Evolutionary conservation across 2,797 vertebrate genomes (phyloP).

Genomic region (Etheostoma perlongum): DNA sequence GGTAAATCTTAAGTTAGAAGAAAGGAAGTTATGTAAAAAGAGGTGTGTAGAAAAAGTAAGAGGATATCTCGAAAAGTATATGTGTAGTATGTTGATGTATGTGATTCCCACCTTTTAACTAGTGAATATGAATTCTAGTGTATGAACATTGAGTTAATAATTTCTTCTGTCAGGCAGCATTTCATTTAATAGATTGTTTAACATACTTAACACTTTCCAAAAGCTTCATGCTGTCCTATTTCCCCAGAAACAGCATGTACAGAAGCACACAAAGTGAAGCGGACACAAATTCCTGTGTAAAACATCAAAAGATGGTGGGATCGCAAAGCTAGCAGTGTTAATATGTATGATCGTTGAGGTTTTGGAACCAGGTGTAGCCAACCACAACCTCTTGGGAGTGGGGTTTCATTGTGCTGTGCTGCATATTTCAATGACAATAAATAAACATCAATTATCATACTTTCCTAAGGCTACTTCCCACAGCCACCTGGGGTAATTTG

Average conservation of each 20-base stretch:
- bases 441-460: constrained; percentile 82
- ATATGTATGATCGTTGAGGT: constrained; percentile 65
- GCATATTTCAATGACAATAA: constrained; percentile 78
- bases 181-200: constrained; percentile 9
- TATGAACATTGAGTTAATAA: neutral
- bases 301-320: constrained; percentile 27
- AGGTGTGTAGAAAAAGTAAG: too few species aligned
- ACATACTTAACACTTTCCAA: constrained; percentile 7
- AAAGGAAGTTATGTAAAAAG: neutral
- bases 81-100: neutral
- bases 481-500: constrained; percentile 38
- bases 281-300: constrained; percentile 20
- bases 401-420: constrained; percentile 55
- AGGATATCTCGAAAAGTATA: neutral
- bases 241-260: neutral
- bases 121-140: neutral
- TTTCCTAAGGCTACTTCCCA: constrained; percentile 70
- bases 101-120: neutral
- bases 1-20: neutral
- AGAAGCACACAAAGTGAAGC: neutral
- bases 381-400: constrained; percentile 54
- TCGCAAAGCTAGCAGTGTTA: constrained; percentile 4
- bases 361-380: constrained; percentile 71
- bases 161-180: neutral
- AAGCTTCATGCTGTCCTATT: neutral